phyloP scores from a whole-genome alignment of 2,113 vertebrate species.

The Scomber japonicus region DNA sequence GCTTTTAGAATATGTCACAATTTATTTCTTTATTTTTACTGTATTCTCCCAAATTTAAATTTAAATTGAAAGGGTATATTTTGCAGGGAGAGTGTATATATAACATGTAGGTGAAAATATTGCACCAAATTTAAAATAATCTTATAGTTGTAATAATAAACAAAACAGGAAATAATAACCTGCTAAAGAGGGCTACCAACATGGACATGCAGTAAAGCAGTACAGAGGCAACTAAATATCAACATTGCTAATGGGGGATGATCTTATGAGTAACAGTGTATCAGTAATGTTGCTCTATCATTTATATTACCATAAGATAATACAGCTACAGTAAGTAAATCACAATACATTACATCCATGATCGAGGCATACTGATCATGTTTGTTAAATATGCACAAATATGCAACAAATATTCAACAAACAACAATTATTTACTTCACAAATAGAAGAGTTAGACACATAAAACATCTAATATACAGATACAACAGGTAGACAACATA shows the following conservation, averaged over 20 bases:
- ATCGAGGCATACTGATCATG: slow-evolving; percentile 65
- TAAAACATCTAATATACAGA: slow-evolving; percentile 52
- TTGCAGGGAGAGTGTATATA: slow-evolving; percentile 8
- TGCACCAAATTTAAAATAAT: slow-evolving; percentile 49
- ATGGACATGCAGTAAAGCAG: slow-evolving; percentile 80
- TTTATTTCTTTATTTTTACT: slow-evolving; percentile 18
- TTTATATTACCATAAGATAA: background rate
- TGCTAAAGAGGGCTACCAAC: slow-evolving; percentile 70
- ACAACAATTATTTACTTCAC: slow-evolving; percentile 56
- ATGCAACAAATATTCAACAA: slow-evolving; percentile 36
- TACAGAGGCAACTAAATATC: slow-evolving; percentile 72
- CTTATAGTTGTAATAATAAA: slow-evolving; percentile 31
- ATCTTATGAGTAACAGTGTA: slow-evolving; percentile 40
- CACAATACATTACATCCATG: slow-evolving; percentile 59
- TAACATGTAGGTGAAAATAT: slow-evolving; percentile 32
- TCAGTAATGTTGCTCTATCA: slow-evolving; percentile 3
- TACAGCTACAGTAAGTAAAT: slow-evolving; percentile 16
- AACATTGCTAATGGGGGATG: slow-evolving; percentile 65
- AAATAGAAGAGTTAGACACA: slow-evolving; percentile 57
- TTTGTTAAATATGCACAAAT: slow-evolving; percentile 47
- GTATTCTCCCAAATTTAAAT: slow-evolving; percentile 24
- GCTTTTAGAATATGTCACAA: slow-evolving; percentile 66
- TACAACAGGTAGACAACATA: slow-evolving; percentile 59
- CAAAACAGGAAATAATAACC: slow-evolving; percentile 68
- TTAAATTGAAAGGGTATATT: background rate